phyloP scores from a whole-genome alignment of 2,113 vertebrate species.

The Bos taurus region DNA sequence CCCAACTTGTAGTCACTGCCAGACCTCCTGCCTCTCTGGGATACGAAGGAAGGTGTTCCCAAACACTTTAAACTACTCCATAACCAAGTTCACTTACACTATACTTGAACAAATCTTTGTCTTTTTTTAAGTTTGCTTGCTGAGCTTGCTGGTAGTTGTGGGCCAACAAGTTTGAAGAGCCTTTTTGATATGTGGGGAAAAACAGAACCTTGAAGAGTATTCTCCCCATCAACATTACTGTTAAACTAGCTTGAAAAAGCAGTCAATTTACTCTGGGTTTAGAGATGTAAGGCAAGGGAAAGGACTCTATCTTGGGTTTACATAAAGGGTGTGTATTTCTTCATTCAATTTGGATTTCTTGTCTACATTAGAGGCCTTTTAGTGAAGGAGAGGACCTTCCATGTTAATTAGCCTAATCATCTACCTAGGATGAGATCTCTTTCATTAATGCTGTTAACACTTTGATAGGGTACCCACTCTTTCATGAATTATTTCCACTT shows the following conservation, averaged over 20 bases:
- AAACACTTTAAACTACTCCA: not conserved
- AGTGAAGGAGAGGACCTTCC: not conserved
- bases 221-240: not conserved
- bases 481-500: not conserved
- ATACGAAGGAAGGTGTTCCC: not conserved
- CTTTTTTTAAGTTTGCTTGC: not conserved
- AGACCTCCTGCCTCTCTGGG: not conserved
- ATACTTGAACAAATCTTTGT: not conserved
- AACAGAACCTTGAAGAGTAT: not conserved
- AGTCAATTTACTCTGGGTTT: not conserved
- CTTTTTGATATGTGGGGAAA: not conserved
- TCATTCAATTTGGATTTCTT: not conserved
- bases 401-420: not conserved
- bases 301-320: not conserved
- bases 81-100: not conserved
- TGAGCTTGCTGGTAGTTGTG: not conserved
- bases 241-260: not conserved
- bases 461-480: not conserved
- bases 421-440: not conserved
- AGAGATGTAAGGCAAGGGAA: not conserved
- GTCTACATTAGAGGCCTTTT: not conserved
- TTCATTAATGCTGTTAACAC: not conserved
- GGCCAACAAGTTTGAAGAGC: not conserved
- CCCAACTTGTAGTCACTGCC: not conserved
- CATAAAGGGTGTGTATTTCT: not conserved